A percentile compares a stretch with the other conserved stretches of the same genome.
Conservation (phyloP, 2,113 vertebrate species). For the Tapirus terrestris region DNA sequence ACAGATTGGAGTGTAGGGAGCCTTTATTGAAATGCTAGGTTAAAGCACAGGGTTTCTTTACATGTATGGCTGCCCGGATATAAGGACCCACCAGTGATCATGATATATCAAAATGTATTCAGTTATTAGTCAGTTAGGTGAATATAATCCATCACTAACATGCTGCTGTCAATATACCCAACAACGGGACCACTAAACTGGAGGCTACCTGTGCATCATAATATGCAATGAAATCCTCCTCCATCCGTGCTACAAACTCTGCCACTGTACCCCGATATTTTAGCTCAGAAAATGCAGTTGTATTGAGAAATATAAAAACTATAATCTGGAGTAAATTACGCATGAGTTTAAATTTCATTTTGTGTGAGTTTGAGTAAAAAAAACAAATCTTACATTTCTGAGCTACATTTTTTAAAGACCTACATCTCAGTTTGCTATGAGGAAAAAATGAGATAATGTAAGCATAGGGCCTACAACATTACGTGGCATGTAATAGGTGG, state of each 20-base stretch:
- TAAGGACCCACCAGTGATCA: neutral
- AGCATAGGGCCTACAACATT: neutral
- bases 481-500: neutral
- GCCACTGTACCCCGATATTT: neutral
- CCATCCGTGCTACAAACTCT: neutral
- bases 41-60: neutral
- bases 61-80: neutral
- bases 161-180: neutral
- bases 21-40: constrained; percentile 38
- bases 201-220: neutral
- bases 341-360: neutral
- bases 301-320: neutral
- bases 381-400: neutral
- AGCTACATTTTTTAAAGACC: neutral
- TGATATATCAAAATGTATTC: neutral
- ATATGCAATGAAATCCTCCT: neutral
- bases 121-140: neutral
- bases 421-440: neutral
- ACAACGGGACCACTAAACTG: neutral
- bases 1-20: constrained; percentile 60
- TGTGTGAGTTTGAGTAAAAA: constrained; percentile 8
- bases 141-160: constrained; percentile 22
- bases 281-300: neutral
- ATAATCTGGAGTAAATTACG: neutral
- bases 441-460: neutral